Evolutionary conservation across 2,797 vertebrate species (phyloP).

Genomic region (Todus mexicanus): DNA sequence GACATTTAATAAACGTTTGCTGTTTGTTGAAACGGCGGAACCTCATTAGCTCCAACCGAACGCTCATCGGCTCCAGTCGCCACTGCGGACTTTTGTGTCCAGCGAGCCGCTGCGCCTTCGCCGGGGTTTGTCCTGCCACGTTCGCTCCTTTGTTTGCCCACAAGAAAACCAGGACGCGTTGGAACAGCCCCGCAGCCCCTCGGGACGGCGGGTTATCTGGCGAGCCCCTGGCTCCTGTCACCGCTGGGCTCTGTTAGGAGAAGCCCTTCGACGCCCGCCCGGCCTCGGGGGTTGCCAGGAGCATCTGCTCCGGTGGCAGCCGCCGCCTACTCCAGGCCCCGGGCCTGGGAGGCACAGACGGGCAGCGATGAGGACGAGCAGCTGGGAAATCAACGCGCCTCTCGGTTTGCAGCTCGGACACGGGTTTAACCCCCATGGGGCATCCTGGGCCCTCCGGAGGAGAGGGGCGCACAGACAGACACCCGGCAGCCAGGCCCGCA

Average conservation of each 20-base stretch:
- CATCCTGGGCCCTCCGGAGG: accelerated
- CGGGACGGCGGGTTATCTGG: background rate
- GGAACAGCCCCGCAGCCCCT: background rate
- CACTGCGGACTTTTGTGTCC: background rate
- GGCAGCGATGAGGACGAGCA: accelerated
- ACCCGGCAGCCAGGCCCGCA: too few species aligned
- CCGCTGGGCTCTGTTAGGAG: too few species aligned
- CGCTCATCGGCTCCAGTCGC: accelerated
- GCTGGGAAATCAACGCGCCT: too few species aligned
- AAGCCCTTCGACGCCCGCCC: background rate
- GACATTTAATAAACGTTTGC: background rate
- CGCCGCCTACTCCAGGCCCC: accelerated
- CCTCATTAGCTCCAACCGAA: background rate
- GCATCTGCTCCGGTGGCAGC: background rate
- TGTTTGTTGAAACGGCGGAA: background rate
- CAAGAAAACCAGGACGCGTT: accelerated
- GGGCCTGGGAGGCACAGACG: accelerated
- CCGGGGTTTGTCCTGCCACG: background rate
- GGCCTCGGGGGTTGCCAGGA: accelerated
- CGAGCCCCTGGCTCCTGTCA: too few species aligned
- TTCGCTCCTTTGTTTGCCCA: background rate
- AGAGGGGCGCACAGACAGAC: too few species aligned
- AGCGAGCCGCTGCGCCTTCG: accelerated
- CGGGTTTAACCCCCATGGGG: background rate
- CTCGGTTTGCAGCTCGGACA: background rate